phyloP scores from a whole-genome alignment of 1,140 invertebrate species.

The Tetranychus cinnabarinus region DNA sequence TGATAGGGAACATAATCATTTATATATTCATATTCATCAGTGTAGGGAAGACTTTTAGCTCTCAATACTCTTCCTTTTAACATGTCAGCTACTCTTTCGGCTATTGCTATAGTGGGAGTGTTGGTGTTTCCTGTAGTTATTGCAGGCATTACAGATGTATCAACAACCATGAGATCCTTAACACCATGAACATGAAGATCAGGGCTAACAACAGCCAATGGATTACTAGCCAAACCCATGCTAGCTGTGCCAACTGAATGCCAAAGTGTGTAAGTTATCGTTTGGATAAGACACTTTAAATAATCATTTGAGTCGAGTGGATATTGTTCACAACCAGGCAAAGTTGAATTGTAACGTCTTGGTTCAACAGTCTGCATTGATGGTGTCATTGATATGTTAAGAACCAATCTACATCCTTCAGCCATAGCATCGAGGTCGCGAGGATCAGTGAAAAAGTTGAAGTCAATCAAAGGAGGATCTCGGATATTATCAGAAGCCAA shows the following conservation, averaged over 20 bases:
- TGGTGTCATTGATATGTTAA: background rate
- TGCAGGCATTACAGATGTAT: too few relatives aligned
- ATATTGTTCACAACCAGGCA: background rate
- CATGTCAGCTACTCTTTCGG: too few relatives aligned
- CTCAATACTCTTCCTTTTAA: too few relatives aligned
- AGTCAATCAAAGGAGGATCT: background rate
- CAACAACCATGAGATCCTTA: too few relatives aligned
- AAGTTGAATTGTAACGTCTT: too few relatives aligned
- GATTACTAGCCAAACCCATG: background rate
- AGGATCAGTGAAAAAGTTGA: background rate
- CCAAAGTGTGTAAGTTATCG: background rate
- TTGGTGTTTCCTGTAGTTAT: too few relatives aligned
- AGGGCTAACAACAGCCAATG: too few relatives aligned
- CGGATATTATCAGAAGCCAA: background rate
- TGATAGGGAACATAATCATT: too few relatives aligned
- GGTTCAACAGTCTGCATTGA: background rate
- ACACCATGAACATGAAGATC: too few relatives aligned
- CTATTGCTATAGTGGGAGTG: too few relatives aligned
- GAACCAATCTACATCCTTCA: background rate
- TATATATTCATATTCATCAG: too few relatives aligned
- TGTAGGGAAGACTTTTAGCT: too few relatives aligned
- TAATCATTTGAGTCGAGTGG: constrained; percentile 14
- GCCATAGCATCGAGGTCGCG: background rate
- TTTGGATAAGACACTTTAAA: background rate
- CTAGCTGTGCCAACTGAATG: background rate